phyloP scores from a whole-genome alignment of 2,888 invertebrate genomes.

The Exocentrus adspersus region DNA sequence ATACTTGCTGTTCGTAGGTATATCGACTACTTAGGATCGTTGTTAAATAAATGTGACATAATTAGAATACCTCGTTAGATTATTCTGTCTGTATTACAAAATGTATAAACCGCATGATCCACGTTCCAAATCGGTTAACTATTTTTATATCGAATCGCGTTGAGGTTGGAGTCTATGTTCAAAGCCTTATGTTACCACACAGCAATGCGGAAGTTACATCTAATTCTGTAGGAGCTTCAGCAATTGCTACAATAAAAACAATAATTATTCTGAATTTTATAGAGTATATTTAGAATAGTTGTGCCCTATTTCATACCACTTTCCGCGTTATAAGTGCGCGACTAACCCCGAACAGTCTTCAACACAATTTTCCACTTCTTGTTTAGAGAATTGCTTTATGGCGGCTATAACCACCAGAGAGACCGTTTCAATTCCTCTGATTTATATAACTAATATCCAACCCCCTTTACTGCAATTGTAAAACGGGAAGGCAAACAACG shows the following conservation, averaged over 20 bases:
- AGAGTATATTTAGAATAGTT: too few species aligned
- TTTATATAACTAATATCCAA: constrained; percentile 19
- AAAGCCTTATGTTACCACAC: not conserved
- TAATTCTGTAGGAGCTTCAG: too few species aligned
- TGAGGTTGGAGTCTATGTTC: not conserved
- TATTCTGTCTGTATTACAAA: too few species aligned
- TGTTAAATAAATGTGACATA: constrained; percentile 13
- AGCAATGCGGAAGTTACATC: too few species aligned
- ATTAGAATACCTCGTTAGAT: too few species aligned
- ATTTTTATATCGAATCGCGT: not conserved
- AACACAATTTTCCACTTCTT: constrained; percentile 18
- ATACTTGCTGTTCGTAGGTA: constrained; percentile 8
- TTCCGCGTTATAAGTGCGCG: constrained; percentile 1
- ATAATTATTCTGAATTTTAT: too few species aligned
- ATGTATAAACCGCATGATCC: too few species aligned
- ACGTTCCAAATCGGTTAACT: too few species aligned
- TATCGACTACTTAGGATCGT: not conserved
- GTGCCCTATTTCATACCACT: constrained; percentile 2
- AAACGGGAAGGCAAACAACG: constrained; percentile 9
- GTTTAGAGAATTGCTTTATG: constrained; percentile 23
- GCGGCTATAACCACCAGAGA: constrained; percentile 7
- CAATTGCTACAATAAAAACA: too few species aligned
- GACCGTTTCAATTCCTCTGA: constrained; percentile 24
- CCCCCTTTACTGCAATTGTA: constrained; percentile 16
- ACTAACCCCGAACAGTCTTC: not conserved